Percentiles rank a stretch among this genome's conserved stretches.
Evolutionary conservation across 2,797 vertebrate genomes (phyloP).

Genomic region (Petrocephalus sullivani): DNA sequence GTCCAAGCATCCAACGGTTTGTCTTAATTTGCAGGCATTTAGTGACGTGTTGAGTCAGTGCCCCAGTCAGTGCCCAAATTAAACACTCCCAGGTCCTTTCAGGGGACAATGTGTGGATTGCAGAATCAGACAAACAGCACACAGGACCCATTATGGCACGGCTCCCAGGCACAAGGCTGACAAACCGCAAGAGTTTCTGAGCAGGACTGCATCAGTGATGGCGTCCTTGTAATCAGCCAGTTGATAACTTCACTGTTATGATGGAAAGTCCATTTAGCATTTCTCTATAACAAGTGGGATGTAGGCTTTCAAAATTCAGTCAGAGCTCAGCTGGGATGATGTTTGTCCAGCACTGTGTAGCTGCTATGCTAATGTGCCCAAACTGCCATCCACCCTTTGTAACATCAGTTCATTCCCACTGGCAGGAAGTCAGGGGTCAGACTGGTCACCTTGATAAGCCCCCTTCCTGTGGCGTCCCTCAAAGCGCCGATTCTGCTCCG

Average conservation of each 20-base stretch:
- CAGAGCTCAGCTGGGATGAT: not conserved
- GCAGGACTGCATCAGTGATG: not conserved
- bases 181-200: not conserved
- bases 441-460: constrained; percentile 52
- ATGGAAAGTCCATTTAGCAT: not conserved
- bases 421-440: constrained; percentile 61
- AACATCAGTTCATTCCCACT: constrained; percentile 56
- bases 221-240: not conserved
- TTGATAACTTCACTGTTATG: not conserved
- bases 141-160: not conserved
- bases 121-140: not conserved
- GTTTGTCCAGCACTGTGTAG: not conserved
- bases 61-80: not conserved
- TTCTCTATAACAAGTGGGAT: not conserved
- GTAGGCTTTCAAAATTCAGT: not conserved
- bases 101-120: not conserved
- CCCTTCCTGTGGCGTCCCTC: constrained; percentile 47
- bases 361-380: constrained; percentile 25
- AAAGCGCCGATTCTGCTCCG: constrained; percentile 47
- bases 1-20: not conserved
- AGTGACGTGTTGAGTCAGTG: not conserved
- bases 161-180: not conserved
- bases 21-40: not conserved
- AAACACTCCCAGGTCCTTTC: not conserved
- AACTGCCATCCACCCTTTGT: constrained; percentile 11